Percentiles rank a stretch among this genome's conserved stretches.
Conservation (phyloP, 2,888 invertebrate species). For the Drosophila barbarae region DNA sequence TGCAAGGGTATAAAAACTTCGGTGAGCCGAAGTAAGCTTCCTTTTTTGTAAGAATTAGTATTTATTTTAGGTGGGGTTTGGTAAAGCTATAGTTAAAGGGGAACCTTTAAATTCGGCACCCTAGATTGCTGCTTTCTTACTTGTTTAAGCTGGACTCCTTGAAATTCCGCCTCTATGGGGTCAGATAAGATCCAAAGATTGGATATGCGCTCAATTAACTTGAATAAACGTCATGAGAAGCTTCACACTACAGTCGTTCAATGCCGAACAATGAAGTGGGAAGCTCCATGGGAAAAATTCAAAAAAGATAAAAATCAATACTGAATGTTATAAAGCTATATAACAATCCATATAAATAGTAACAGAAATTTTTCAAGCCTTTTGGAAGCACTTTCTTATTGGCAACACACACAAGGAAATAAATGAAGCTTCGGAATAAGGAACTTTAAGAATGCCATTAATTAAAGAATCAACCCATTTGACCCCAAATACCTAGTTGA, state of each 20-base stretch:
- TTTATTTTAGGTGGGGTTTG: background rate
- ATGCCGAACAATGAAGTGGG: background rate
- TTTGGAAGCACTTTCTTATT: background rate
- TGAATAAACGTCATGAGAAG: slow-evolving; percentile 9
- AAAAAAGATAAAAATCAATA: background rate
- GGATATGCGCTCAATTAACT: slow-evolving; percentile 24
- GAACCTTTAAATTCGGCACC: too few relatives aligned
- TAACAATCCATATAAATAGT: background rate
- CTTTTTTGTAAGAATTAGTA: too few relatives aligned
- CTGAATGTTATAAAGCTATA: background rate
- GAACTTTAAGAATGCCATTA: background rate
- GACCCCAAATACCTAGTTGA: slow-evolving; percentile 23
- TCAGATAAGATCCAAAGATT: slow-evolving; percentile 11
- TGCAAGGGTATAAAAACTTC: too few relatives aligned
- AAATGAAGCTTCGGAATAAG: background rate
- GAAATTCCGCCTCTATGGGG: background rate
- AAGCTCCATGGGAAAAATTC: background rate
- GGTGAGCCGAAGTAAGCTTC: too few relatives aligned
- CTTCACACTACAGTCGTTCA: background rate
- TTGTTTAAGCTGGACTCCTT: background rate
- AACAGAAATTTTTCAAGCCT: background rate
- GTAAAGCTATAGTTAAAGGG: background rate
- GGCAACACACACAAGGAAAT: background rate
- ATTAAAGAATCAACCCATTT: slow-evolving; percentile 4
- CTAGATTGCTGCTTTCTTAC: background rate